Base-by-base conservation (phyloP, 1,140 invertebrate genomes). In the Tenebrio molitor region DNA sequence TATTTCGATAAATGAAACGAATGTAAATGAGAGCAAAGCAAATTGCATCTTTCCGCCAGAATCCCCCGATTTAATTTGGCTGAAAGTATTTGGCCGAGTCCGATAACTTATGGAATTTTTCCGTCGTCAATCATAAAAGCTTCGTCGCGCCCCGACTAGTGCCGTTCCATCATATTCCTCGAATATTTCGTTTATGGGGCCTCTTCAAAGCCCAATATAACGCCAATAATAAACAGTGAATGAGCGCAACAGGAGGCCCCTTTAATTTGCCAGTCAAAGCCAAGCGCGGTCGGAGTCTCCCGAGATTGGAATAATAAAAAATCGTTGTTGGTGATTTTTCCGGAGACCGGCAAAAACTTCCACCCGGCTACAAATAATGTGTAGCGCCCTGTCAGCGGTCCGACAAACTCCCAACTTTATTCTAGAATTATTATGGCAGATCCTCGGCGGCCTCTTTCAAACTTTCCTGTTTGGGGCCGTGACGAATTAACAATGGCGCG, bases 221-320 rank as follows among this genome's bases (percentile, higher is more conserved):
- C 42, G 42, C 42, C 50, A 58, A 58, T 58, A 58, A 58, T 58
- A 58, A 58, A 58, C 50, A 58, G 21, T 33, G 23, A 58, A 58
- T 58, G 50, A 58, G 23, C 50, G 50, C 50, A 58, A 58, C 50
- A 58, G 50, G 50, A 58, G 50, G 50, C 50, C 50, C 23, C 50
- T 58, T 58, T 58, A 58, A 58, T 58, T 58, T 58, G 50, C 50
- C 50, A 58, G 23, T 58, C 50, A 58, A 58, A 58, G 50, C 50
- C 21, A 58, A 25, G 50, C 50, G 10, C 50, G 10, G 50, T 58
- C 19, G 50, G 50, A 58, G 50, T 14, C 50, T 58, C 21, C 23
- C 50, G 50, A 33, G 50, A 58, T 58, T 58, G 50, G 50, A 58
- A 58, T 58, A 58, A 58, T 58, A 58, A 58, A 58, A 58, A 58